phyloP scores from a whole-genome alignment of 1,140 invertebrate genomes.

The Teleogryllus occipitalis region DNA sequence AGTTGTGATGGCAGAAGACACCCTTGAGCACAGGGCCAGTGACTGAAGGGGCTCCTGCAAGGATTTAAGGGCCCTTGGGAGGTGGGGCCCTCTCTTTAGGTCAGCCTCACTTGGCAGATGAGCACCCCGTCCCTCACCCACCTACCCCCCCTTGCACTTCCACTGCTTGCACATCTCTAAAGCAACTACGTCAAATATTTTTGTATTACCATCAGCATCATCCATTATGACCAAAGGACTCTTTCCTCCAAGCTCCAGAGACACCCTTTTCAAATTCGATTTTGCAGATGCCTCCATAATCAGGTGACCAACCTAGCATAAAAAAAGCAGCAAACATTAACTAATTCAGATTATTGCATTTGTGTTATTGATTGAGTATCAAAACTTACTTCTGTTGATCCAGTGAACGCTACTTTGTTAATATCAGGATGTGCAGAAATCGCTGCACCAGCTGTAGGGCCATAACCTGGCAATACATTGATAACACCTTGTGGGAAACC shows the following conservation, averaged over 20 bases:
- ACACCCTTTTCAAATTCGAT: slow-evolving; percentile 74
- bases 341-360: background rate
- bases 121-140: too few species aligned
- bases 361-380: background rate
- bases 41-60: too few species aligned
- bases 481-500: slow-evolving; percentile 86
- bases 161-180: too few species aligned
- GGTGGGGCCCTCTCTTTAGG: too few species aligned
- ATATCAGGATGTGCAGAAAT: slow-evolving; percentile 53
- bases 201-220: slow-evolving; percentile 46
- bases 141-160: too few species aligned
- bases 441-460: slow-evolving; percentile 56
- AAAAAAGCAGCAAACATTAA: slow-evolving; percentile 5
- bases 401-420: slow-evolving; percentile 66
- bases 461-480: slow-evolving; percentile 54
- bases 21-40: too few species aligned
- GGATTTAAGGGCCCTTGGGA: too few species aligned
- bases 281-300: slow-evolving; percentile 64
- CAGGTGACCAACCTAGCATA: slow-evolving; percentile 55
- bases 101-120: too few species aligned
- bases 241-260: slow-evolving; percentile 86
- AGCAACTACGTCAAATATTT: too few species aligned
- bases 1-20: too few species aligned
- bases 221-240: slow-evolving; percentile 77
- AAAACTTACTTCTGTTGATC: slow-evolving; percentile 40